Conservation (phyloP, 1,140 invertebrate species). For the Artemia franciscana region DNA sequence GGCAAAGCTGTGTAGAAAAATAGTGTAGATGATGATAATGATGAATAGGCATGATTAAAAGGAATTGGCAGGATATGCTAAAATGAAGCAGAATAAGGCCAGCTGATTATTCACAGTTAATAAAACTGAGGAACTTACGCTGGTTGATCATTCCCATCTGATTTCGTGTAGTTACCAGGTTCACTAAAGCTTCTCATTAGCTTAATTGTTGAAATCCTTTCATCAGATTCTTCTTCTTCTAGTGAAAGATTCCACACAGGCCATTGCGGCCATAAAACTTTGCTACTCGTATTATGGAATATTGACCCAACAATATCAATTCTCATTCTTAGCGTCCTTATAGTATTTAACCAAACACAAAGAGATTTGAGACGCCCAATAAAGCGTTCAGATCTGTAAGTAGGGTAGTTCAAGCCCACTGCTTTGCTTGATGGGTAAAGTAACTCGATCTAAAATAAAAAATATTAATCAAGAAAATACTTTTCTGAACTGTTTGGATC, state of each 20-base stretch:
- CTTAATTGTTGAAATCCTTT: constrained; percentile 19
- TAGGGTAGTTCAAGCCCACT: constrained; percentile 41
- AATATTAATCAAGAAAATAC: no score
- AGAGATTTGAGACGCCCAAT: constrained; percentile 43
- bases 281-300: constrained; percentile 22
- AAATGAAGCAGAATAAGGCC: no score
- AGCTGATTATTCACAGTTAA: no score
- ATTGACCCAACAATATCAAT: constrained; percentile 49
- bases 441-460: constrained; percentile 27
- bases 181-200: constrained; percentile 14
- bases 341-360: constrained; percentile 75
- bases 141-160: no score
- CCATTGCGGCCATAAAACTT: constrained; percentile 20
- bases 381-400: constrained; percentile 40
- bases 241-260: constrained; percentile 9
- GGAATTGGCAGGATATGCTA: no score
- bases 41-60: no score
- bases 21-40: no score
- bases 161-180: no score
- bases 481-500: no score
- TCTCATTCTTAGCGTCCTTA: constrained; percentile 52
- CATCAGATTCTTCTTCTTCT: constrained; percentile 17
- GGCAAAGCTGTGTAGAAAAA: no score
- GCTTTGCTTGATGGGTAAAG: constrained; percentile 62
- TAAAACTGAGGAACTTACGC: no score